These are phyloP conservation scores for Micrastur ruficollis DNA, from an alignment of 2,797 vertebrate genomes.

Conservation along the genomic window DNA sequence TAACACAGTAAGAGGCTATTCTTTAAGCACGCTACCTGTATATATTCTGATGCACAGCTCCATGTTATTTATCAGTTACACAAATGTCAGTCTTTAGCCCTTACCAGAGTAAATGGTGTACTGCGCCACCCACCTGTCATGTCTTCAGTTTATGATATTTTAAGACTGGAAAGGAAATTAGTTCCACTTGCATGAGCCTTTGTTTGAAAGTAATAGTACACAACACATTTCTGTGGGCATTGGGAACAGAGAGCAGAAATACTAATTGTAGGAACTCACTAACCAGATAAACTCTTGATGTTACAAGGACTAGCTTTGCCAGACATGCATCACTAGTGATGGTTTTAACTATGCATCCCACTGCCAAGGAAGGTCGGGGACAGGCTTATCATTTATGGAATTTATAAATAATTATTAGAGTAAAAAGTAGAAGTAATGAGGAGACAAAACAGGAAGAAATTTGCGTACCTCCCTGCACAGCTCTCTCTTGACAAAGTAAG, in stretches of 20 bases:
- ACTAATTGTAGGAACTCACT: background rate
- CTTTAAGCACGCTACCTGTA: background rate
- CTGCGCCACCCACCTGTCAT: background rate
- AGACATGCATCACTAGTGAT: background rate
- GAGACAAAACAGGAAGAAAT: background rate
- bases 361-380: background rate
- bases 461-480: background rate
- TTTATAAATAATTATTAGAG: slow-evolving; percentile 13
- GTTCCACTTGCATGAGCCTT: background rate
- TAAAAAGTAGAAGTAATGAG: background rate
- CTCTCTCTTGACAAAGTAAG: background rate
- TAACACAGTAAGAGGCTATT: background rate
- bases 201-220: background rate
- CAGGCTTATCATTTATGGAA: background rate
- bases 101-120: background rate
- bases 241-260: background rate
- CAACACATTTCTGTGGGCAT: background rate
- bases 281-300: background rate
- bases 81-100: background rate
- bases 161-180: background rate
- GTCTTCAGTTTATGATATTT: background rate
- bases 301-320: background rate
- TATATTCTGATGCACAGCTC: background rate
- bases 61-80: background rate
- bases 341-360: background rate